Conservation (phyloP, 2,888 invertebrate species). For the Drosophila neonasuta region DNA sequence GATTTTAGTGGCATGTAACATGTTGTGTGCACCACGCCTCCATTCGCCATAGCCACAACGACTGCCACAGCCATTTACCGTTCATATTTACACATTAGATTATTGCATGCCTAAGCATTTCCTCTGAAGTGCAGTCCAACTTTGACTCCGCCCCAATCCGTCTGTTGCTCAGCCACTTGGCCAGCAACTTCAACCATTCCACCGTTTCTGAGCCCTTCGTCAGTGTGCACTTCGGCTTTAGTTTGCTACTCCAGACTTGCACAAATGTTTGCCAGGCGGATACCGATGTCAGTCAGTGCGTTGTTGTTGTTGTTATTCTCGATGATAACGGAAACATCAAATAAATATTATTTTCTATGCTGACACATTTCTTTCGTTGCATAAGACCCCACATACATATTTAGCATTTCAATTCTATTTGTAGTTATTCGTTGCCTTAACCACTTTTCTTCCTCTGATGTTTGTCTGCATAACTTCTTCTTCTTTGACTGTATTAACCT, state of each 20-base stretch:
- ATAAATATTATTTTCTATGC: slow-evolving; percentile 71
- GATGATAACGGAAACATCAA: slow-evolving; percentile 67
- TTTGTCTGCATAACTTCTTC: slow-evolving; percentile 5
- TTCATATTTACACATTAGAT: slow-evolving; percentile 78
- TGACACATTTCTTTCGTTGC: slow-evolving; percentile 24
- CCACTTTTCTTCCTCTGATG: slow-evolving; percentile 1
- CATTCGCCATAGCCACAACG: slow-evolving; percentile 3
- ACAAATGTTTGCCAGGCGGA: slow-evolving; percentile 46
- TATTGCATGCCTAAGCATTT: slow-evolving; percentile 75
- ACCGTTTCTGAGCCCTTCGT: neutral
- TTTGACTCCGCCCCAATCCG: slow-evolving; percentile 3
- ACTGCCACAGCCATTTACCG: slow-evolving; percentile 48
- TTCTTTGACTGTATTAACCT: slow-evolving; percentile 25
- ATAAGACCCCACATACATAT: slow-evolving; percentile 16
- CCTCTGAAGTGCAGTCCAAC: slow-evolving; percentile 40
- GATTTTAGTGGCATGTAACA: slow-evolving; percentile 65
- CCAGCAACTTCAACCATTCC: slow-evolving; percentile 3
- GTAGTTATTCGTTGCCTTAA: slow-evolving; percentile 28
- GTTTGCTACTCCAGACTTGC: slow-evolving; percentile 58
- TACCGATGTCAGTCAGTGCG: slow-evolving; percentile 17
- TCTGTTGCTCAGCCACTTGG: slow-evolving; percentile 8
- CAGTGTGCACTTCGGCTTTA: slow-evolving; percentile 55
- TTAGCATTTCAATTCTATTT: slow-evolving; percentile 29
- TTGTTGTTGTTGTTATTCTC: slow-evolving; percentile 18
- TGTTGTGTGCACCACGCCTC: slow-evolving; percentile 52